A percentile compares a stretch with the other conserved stretches of the same genome.
phyloP scores from a whole-genome alignment of 2,113 vertebrate genomes.

The Trematomus loennbergii region DNA sequence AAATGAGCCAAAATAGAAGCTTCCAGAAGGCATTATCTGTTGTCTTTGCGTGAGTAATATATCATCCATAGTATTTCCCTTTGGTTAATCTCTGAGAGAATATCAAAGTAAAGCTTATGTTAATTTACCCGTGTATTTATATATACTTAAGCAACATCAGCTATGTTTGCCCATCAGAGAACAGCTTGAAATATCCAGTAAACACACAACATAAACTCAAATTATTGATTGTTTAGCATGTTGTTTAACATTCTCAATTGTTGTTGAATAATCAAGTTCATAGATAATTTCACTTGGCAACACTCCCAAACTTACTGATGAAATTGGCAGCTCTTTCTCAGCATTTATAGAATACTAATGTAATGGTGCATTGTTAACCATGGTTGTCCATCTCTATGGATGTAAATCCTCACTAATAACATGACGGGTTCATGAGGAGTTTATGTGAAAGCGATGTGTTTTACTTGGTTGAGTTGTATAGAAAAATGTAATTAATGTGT shows the following conservation, averaged over 20 bases:
- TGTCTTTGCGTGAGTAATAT: neutral
- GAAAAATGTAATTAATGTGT: neutral
- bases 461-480: neutral
- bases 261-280: constrained; percentile 22
- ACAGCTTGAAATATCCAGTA: neutral
- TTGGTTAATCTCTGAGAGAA: neutral
- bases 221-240: constrained; percentile 1
- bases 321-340: constrained; percentile 20
- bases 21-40: neutral
- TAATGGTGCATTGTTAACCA: constrained; percentile 34
- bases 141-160: neutral
- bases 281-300: constrained; percentile 15
- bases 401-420: neutral
- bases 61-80: neutral
- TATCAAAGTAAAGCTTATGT: neutral
- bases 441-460: neutral
- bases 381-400: constrained; percentile 34
- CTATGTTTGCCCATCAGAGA: neutral
- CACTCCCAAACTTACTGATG: constrained; percentile 46
- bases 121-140: neutral
- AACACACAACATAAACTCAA: neutral
- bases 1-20: constrained; percentile 6
- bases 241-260: neutral
- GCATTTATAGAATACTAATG: constrained; percentile 19
- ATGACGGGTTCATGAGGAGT: neutral